Evolutionary conservation across 2,797 vertebrate species (phyloP), one percentile per base, ranked within the genome.

Genomic region (Crenichthys baileyi): DNA sequence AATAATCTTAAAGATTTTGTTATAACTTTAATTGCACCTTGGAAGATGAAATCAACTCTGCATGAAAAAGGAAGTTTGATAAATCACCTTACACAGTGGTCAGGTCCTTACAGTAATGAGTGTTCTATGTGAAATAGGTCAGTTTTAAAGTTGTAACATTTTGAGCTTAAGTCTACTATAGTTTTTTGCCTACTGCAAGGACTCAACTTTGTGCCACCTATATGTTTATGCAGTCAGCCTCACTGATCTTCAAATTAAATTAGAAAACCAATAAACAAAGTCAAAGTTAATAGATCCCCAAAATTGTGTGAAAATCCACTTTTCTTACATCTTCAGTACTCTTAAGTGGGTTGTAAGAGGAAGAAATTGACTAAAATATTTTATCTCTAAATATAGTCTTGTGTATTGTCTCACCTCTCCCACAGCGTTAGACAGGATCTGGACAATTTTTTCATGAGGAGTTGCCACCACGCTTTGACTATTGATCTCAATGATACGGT

Each of bases 401-500:
- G 29, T 65, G 18, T 44, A 50, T 55, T 0, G 7, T 26, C 81
- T 95, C 94, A 99, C 98, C 97, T 99, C 97, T 84, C 98, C 98
- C 61, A 99, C 97, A 70, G 98, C 97, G 20, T 96, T 99, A 82
- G 98, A 99, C 87, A 99, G 95, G 89, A 99, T 97, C 92, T 99
- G 97, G 83, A 99, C 97, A 29, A 99, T 99, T 86, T 98, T 99
- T 89, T 99, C 98, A 3, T 99, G 98, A 1, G 98, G 97, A 0
- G 96, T 99, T 81, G 98, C 98, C 68, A 99, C 98, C 61, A 99
- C 98, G 0, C 98, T 99, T 94, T 99, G 98, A 53, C 96, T 95
- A 2, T 98, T 99, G 92, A 99, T 99, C 89, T 99, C 98, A 70
- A 99, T 99, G 89, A 99, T 99, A 63, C 97, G 96, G 89, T 99